phyloP scores from a whole-genome alignment of 2,888 invertebrate genomes.

The Globia sparganii region DNA sequence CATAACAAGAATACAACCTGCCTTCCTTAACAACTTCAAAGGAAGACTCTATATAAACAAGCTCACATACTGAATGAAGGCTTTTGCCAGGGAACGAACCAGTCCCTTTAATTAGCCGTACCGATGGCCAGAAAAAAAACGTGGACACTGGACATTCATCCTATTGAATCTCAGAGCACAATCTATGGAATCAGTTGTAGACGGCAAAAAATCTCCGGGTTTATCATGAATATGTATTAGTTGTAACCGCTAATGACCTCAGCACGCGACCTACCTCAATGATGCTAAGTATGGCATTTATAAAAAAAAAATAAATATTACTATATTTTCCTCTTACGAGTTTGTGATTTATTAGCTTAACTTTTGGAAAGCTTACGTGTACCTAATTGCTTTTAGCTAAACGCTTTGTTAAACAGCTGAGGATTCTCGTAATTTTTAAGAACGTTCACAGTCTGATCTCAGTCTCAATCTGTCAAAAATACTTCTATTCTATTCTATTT shows the following conservation, averaged over 20 bases:
- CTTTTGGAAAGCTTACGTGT: not conserved
- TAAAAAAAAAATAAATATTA: not conserved
- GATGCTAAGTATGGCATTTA: not conserved
- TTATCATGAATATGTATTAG: constrained; percentile 41
- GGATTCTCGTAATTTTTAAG: too few species aligned
- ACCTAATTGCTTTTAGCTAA: not conserved
- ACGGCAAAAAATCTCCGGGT: constrained; percentile 30
- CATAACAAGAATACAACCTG: constrained; percentile 14
- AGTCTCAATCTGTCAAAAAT: too few species aligned
- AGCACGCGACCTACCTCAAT: constrained; percentile 51
- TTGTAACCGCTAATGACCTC: constrained; percentile 34
- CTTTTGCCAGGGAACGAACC: constrained; percentile 9
- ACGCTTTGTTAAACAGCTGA: not conserved
- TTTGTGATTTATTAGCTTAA: not conserved
- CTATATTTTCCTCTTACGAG: not conserved
- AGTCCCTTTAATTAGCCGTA: constrained; percentile 41
- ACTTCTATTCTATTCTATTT: too few species aligned
- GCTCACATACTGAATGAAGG: constrained; percentile 31
- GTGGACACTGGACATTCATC: constrained; percentile 12
- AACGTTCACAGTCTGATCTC: too few species aligned
- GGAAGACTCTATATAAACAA: constrained; percentile 25
- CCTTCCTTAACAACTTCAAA: constrained; percentile 26
- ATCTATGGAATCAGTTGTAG: constrained; percentile 35
- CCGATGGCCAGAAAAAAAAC: constrained; percentile 35
- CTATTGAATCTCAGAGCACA: constrained; percentile 25